A percentile compares a stretch with the other conserved stretches of the same genome.
These are phyloP conservation scores for Drosophila melanica DNA, from an alignment of 1,140 invertebrate species.

Conservation along the genomic window DNA sequence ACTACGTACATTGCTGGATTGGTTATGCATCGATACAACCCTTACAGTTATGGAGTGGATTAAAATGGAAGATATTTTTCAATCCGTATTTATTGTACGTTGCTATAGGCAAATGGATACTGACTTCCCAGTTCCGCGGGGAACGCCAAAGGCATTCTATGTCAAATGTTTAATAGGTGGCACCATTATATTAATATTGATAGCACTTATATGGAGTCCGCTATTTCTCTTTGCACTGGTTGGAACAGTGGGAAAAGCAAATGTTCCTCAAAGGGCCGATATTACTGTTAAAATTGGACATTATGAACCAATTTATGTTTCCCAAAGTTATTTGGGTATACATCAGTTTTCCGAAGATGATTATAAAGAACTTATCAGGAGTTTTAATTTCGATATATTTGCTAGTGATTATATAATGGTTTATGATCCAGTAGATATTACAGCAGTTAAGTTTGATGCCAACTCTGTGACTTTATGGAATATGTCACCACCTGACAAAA, in stretches of 20 bases:
- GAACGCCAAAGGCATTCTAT: conserved; percentile 90
- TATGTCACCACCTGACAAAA: conserved; percentile 94
- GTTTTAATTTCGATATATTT: conserved; percentile 84
- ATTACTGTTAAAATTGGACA: conserved; percentile 93
- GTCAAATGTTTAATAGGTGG: conserved; percentile 97
- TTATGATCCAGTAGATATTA: conserved; percentile 93
- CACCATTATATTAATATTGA: conserved; percentile 92
- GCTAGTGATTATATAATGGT: conserved; percentile 94
- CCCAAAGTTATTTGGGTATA: conserved; percentile 84
- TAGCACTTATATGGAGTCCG: conserved; percentile 98
- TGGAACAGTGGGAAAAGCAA: conserved; percentile 94
- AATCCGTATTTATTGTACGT: conserved; percentile 96
- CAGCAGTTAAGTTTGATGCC: conserved; percentile 90
- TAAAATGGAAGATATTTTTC: conserved; percentile 99
- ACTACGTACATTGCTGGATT: conserved; percentile 98
- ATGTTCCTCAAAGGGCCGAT: conserved; percentile 92
- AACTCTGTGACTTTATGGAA: conserved; percentile 95
- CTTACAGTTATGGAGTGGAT: conserved; percentile 99
- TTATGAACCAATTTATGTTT: conserved; percentile 93
- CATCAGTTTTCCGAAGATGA: conserved; percentile 46
- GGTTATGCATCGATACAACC: conserved; percentile 99
- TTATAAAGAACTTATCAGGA: conserved; percentile 35
- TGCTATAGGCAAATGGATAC: conserved; percentile 94
- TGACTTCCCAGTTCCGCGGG: conserved; percentile 95
- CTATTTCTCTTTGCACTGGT: conserved; percentile 97